A percentile compares a stretch with the other conserved stretches of the same genome.
Conservation (phyloP, 2,113 vertebrate species). For the Atherinomorus stipes region DNA sequence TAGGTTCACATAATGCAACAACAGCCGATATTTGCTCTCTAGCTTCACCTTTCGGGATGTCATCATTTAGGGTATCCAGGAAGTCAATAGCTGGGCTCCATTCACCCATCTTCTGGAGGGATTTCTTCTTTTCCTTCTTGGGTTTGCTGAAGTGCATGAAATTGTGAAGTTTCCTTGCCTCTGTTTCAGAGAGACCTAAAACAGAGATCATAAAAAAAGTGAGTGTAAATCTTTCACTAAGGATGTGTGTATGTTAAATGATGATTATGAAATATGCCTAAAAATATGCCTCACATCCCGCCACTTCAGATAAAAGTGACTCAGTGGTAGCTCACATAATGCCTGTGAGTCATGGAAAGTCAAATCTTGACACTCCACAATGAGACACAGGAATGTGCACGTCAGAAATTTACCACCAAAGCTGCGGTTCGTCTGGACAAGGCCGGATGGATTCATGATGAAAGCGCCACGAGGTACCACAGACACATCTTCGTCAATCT, state of each 20-base stretch:
- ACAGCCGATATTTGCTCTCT: background rate
- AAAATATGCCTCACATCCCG: background rate
- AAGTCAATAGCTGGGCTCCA: slow-evolving; percentile 90
- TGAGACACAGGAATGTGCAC: background rate
- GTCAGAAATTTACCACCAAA: slow-evolving; percentile 87
- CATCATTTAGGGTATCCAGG: slow-evolving; percentile 90
- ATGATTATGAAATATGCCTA: background rate
- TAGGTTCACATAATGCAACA: background rate
- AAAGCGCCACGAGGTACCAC: slow-evolving; percentile 90
- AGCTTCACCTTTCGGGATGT: slow-evolving; percentile 89
- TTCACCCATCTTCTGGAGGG: slow-evolving; percentile 87
- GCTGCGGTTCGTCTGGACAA: slow-evolving; percentile 86
- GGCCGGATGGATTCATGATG: slow-evolving; percentile 85
- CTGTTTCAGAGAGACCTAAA: slow-evolving; percentile 87
- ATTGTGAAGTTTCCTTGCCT: slow-evolving; percentile 88
- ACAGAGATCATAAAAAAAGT: background rate
- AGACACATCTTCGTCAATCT: slow-evolving; percentile 89
- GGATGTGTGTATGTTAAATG: background rate
- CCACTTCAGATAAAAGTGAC: background rate
- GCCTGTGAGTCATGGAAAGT: background rate
- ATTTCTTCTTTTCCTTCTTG: slow-evolving; percentile 85
- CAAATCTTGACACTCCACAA: background rate
- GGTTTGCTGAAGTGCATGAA: slow-evolving; percentile 91
- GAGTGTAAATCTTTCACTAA: background rate
- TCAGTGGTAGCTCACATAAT: background rate